Evolutionary conservation across 2,888 invertebrate genomes (phyloP), one percentile per base, ranked within the genome.

Genomic region (Ochropleura plecta): DNA sequence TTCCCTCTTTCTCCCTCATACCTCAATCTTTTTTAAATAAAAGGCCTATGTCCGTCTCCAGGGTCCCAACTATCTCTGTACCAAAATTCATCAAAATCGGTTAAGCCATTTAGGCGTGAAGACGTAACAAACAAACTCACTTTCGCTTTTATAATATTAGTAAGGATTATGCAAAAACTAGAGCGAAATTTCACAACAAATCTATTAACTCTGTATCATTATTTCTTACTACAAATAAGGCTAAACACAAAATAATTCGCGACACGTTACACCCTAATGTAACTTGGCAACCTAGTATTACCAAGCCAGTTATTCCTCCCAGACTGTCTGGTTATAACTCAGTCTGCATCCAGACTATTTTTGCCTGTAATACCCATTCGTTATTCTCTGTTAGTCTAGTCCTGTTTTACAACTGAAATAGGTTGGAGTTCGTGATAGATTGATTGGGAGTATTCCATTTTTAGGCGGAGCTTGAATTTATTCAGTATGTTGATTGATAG

Each of bases 301-400:
- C 72, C 9, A 57, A 72, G 51, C 48, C 67, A 63, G 57, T 66
- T 81, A 83, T 83, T 81, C 78, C 16, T 8, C 71, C 80, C 68
- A 76, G 81, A 80, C 83, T 59, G 68, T 62, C 18, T 57, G 78
- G 69, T 79, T 57, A 83, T 83, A 83, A 83, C 67, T 83, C 83
- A 83, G 83, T 76, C 83, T 76, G 30, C 10, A 75, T 73, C 48
- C 65, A 63, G 63, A 69, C 73, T 83, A 83, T 83, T 83, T 79
- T 83, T 71, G 81, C 66, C 65, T 66, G 76, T 76, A 75, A 74
- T 78, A 10, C 63, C 69, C 83, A 81, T 83, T 73, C 60, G 69
- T 83, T 83, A 83, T 78, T 81, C 81, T 16, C 46, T 66, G 75
- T 70, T 64, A 46, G 65, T 57, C 70, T 68, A 62, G 70, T 79